These are phyloP conservation scores for Scytalopus superciliaris DNA, from an alignment of 2,113 vertebrate species.

Conservation along the genomic window DNA sequence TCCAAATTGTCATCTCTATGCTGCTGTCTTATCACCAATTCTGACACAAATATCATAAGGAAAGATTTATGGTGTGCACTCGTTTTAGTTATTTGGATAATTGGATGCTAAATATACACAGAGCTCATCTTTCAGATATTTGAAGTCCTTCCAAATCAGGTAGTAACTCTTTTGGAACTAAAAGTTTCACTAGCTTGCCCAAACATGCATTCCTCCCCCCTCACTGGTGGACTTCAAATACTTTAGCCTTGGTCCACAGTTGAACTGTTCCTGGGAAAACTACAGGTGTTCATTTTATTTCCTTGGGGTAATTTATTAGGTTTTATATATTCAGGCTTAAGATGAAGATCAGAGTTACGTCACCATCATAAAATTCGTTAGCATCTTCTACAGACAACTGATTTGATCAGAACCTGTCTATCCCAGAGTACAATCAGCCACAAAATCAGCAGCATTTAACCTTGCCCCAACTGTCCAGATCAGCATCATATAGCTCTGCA, in stretches of 20 bases:
- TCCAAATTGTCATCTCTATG: not conserved
- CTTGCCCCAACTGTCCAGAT: not conserved
- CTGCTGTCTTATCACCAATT: constrained; percentile 5
- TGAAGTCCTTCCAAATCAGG: constrained; percentile 25
- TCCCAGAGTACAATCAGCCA: not conserved
- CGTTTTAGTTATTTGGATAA: constrained; percentile 21
- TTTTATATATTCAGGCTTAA: not conserved
- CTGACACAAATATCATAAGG: constrained; percentile 12
- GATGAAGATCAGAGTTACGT: not conserved
- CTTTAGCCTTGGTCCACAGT: not conserved
- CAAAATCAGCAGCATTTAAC: not conserved
- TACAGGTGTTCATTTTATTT: not conserved
- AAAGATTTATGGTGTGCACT: not conserved
- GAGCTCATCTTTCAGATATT: constrained; percentile 5
- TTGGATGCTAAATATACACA: not conserved
- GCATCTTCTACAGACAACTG: not conserved
- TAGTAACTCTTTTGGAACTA: not conserved
- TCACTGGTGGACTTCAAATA: not conserved
- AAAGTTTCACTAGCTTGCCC: not conserved
- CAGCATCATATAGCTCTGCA: not conserved
- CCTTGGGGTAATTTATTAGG: not conserved
- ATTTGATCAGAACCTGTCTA: not conserved
- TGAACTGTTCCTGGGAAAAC: not conserved
- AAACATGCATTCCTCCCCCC: not conserved
- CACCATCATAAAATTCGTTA: not conserved